Conservation (phyloP, 2,888 invertebrate genomes). For the Meiosimyza platycephala region DNA sequence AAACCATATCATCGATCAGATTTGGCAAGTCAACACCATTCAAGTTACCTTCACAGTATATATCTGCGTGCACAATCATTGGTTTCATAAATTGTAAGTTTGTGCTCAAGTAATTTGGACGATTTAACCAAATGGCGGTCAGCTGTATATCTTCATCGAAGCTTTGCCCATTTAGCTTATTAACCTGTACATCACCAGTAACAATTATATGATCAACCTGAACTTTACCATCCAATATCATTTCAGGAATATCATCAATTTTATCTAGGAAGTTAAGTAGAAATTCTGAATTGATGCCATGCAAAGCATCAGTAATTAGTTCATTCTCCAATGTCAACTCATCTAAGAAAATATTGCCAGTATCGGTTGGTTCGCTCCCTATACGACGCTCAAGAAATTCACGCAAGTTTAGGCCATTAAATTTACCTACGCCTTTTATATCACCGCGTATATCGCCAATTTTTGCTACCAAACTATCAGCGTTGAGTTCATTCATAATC, state of each 20-base stretch:
- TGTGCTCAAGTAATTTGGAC: slow-evolving; percentile 60
- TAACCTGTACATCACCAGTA: slow-evolving; percentile 53
- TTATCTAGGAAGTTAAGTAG: slow-evolving; percentile 56
- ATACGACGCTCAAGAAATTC: slow-evolving; percentile 58
- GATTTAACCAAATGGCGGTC: slow-evolving; percentile 65
- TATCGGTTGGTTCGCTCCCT: slow-evolving; percentile 42
- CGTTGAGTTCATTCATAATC: slow-evolving; percentile 54
- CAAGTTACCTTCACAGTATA: slow-evolving; percentile 58
- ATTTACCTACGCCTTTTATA: slow-evolving; percentile 57
- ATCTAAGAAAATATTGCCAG: slow-evolving; percentile 54
- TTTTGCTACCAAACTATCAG: slow-evolving; percentile 56
- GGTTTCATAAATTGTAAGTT: slow-evolving; percentile 56
- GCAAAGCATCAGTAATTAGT: slow-evolving; percentile 60
- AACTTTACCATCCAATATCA: slow-evolving; percentile 65
- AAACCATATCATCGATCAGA: slow-evolving; percentile 65
- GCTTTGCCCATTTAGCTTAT: slow-evolving; percentile 52
- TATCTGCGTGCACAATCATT: slow-evolving; percentile 50
- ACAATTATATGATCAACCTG: slow-evolving; percentile 66
- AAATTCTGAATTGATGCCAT: slow-evolving; percentile 60
- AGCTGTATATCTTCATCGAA: slow-evolving; percentile 60
- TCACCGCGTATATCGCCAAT: slow-evolving; percentile 60
- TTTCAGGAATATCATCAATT: slow-evolving; percentile 57
- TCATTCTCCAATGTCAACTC: slow-evolving; percentile 58
- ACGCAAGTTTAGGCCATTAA: slow-evolving; percentile 62
- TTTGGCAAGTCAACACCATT: slow-evolving; percentile 63